Conservation (phyloP, 2,888 invertebrate genomes). For the Geotrupes spiniger region DNA sequence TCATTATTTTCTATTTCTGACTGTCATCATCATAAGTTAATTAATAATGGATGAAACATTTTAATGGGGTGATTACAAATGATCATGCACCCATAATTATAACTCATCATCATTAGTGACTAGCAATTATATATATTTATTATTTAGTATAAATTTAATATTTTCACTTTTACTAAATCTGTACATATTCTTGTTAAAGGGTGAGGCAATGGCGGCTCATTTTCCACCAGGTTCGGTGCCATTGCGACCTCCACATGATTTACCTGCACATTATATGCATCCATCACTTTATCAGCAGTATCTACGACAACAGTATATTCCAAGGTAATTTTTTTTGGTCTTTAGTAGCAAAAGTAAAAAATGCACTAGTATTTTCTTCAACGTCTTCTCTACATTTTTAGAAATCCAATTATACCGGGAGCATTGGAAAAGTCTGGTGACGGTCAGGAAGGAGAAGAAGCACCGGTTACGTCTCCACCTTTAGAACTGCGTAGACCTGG, state of each 20-base stretch:
- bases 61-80: too few species aligned
- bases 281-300: conserved; percentile 56
- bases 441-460: conserved; percentile 51
- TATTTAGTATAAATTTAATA: too few species aligned
- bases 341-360: conserved; percentile 7
- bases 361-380: too few species aligned
- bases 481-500: conserved; percentile 65
- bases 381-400: too few species aligned
- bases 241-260: conserved; percentile 44
- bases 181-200: conserved; percentile 50
- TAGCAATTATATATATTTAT: too few species aligned
- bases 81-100: too few species aligned
- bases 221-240: conserved; percentile 50
- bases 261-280: conserved; percentile 56
- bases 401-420: conserved; percentile 57
- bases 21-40: too few species aligned
- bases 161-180: too few species aligned
- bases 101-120: too few species aligned
- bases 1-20: too few species aligned
- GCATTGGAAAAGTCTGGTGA: conserved; percentile 62
- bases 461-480: conserved; percentile 58
- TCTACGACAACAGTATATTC: conserved; percentile 46
- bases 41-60: too few species aligned
- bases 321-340: too few species aligned
- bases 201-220: conserved; percentile 56